Base-by-base conservation (phyloP, 2,113 vertebrate species). In the Nymphicus hollandicus region DNA sequence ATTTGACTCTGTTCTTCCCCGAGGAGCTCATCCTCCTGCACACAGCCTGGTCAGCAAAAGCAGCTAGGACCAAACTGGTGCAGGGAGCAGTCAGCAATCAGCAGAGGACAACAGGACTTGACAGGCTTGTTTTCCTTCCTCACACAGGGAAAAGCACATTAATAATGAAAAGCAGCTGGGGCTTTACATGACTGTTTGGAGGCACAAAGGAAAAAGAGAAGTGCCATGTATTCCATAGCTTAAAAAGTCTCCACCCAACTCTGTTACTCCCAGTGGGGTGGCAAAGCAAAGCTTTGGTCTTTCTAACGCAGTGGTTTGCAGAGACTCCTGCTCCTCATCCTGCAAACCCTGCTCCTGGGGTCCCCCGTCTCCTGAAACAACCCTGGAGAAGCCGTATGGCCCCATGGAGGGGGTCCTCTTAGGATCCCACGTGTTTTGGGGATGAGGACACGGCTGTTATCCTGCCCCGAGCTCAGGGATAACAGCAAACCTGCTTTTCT, bases 1-100 rank as follows among this genome's bases (percentile, higher is more conserved):
- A 9, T 17, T 20, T 23, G 29, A 20, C 15, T 25, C 61, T 1
- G 6, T 19, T 25, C 28, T 66, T 44, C 20, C 12, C 0, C 0
- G 0, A 47, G 70, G 56, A 82, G 24, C 37, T 44, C 20, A 2
- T 56, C 10, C 37, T 49, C n/a, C 41, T 37, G 17, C 0, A 1
- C 1, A 1, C 41, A 13, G 41, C 0, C 4, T 17, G 61, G n/a
- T 46, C 71, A 79, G 81, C 64, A 39, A 47, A 18, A 58, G 15
- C n/a, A n/a, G 46, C 14, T 4, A 7, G 33, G 33, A 35, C 35
- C 2, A 9, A 23, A 6, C 12, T 8, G 56, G 17, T 10, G 39
- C 0, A 1, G 56, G 44, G 20, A 70, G 39, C 4, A 4, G 56
- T 19, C 64, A 61, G 61, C n/a, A 50, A 6, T 11, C 25, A 4